phyloP scores from a whole-genome alignment of 2,113 vertebrate genomes.

The Neolamprologus sp. region DNA sequence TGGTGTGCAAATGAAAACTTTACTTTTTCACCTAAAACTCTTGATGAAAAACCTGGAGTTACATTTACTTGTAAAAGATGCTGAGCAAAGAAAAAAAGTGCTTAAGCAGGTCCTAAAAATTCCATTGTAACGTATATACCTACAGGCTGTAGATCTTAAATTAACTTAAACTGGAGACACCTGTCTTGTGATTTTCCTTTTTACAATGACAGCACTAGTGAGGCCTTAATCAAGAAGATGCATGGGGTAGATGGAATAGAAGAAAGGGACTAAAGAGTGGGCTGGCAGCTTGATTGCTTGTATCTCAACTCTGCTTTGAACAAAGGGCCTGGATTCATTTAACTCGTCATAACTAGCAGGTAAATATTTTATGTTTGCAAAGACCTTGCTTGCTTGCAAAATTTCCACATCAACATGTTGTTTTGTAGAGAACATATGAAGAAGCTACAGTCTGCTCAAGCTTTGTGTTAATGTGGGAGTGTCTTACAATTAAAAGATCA shows the following conservation, averaged over 20 bases:
- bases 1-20: neutral
- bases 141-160: neutral
- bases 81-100: neutral
- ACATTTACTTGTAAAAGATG: neutral
- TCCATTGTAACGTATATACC: neutral
- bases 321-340: neutral
- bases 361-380: neutral
- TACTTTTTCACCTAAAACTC: neutral
- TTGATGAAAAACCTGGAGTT: neutral
- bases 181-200: neutral
- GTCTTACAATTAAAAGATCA: neutral
- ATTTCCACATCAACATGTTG: neutral
- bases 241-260: neutral
- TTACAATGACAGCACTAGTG: neutral
- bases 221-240: neutral
- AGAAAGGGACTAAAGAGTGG: neutral
- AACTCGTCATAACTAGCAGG: too few species aligned
- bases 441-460: neutral
- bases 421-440: neutral
- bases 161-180: neutral
- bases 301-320: fast-evolving
- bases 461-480: fast-evolving
- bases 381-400: neutral
- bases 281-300: neutral
- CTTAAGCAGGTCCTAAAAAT: neutral